These are phyloP conservation scores for Hydrolagus affinis DNA, from an alignment of 2,113 vertebrate species.

Conservation along the genomic window DNA sequence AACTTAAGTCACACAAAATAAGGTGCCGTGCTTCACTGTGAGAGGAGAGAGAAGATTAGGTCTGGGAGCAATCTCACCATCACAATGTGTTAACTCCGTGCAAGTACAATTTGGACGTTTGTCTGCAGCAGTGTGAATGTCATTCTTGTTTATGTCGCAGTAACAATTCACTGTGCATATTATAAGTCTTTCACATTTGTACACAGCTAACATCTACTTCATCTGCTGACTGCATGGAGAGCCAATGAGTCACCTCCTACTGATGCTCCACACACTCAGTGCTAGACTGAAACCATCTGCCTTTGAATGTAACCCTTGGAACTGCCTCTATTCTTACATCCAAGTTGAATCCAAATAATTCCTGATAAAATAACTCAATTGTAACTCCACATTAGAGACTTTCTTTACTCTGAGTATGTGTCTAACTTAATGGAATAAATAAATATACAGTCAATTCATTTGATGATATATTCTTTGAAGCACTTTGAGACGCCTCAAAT, in stretches of 20 bases:
- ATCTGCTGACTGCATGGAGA: slow-evolving; percentile 8
- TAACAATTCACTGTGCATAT: background rate
- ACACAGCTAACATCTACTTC: slow-evolving; percentile 7
- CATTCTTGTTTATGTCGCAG: background rate
- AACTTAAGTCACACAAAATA: too few relatives aligned
- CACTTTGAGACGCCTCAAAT: too few relatives aligned
- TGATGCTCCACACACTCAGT: slow-evolving; percentile 21
- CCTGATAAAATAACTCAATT: too few relatives aligned
- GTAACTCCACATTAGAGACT: too few relatives aligned
- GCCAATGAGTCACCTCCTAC: background rate
- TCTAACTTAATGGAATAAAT: too few relatives aligned
- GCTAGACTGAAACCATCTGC: slow-evolving; percentile 4
- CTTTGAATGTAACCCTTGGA: background rate
- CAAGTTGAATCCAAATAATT: too few relatives aligned
- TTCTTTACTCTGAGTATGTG: too few relatives aligned
- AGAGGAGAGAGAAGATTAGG: background rate
- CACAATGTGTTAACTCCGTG: background rate
- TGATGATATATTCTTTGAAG: too few relatives aligned
- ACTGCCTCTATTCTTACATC: too few relatives aligned
- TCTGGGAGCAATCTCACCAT: background rate
- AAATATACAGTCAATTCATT: too few relatives aligned
- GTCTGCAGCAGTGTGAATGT: background rate
- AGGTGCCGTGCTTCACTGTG: background rate
- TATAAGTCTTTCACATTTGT: background rate
- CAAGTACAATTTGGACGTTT: background rate